A percentile compares a stretch with the other conserved stretches of the same genome.
Evolutionary conservation across 2,888 invertebrate genomes (phyloP).

Genomic region (Eupithecia exiguata): DNA sequence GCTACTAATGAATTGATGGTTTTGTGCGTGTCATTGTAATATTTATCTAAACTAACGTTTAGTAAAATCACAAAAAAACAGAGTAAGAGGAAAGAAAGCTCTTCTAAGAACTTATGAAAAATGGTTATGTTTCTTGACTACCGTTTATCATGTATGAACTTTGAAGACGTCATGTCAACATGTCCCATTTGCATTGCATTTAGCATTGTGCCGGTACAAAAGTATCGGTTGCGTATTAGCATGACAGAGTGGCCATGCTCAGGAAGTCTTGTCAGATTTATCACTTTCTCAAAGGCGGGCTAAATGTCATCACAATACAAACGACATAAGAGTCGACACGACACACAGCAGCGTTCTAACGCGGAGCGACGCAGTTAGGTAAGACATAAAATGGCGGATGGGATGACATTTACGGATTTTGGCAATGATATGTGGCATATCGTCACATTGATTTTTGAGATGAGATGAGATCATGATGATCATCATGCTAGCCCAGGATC

Average conservation of each 20-base stretch:
- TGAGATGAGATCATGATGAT: not conserved
- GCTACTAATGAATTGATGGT: conserved; percentile 45
- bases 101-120: not conserved
- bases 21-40: conserved; percentile 26
- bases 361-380: not conserved
- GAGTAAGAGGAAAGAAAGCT: not conserved
- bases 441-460: not conserved
- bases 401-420: not conserved
- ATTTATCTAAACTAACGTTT: not conserved
- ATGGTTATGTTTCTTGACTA: not conserved
- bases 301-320: conserved; percentile 63
- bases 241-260: conserved; percentile 53
- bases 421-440: not conserved
- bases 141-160: conserved; percentile 22
- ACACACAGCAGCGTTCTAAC: not conserved
- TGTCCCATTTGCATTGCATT: conserved; percentile 28
- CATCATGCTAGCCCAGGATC: not conserved
- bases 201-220: conserved; percentile 32
- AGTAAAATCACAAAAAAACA: not conserved
- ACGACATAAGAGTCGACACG: conserved; percentile 44
- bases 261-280: conserved; percentile 64
- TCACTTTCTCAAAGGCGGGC: conserved; percentile 63
- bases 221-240: conserved; percentile 40
- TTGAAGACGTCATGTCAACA: conserved; percentile 27
- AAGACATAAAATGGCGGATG: not conserved